Evolutionary conservation across 2,888 invertebrate species (phyloP).

Genomic region (Netelia melanura): DNA sequence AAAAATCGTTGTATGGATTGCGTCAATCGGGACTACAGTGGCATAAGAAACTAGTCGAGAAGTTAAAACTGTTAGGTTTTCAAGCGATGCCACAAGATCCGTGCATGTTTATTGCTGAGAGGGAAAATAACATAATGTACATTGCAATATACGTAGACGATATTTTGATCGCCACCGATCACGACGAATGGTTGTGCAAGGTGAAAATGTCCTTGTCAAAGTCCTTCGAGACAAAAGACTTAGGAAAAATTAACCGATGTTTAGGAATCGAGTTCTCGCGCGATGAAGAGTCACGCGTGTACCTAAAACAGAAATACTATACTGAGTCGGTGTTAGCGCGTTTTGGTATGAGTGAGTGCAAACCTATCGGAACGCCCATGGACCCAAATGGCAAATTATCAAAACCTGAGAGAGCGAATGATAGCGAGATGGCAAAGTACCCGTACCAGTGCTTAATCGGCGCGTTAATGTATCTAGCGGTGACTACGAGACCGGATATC

Average conservation of each 20-base stretch:
- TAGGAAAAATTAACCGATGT: conserved; percentile 41
- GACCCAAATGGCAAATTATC: conserved; percentile 35
- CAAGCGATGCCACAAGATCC: conserved; percentile 45
- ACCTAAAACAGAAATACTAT: conserved; percentile 25
- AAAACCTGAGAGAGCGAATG: conserved; percentile 30
- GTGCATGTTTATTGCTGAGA: conserved; percentile 49
- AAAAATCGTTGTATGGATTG: conserved; percentile 56
- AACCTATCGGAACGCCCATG: conserved; percentile 35
- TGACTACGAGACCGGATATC: conserved; percentile 61
- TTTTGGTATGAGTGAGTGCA: conserved; percentile 50
- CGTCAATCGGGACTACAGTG: conserved; percentile 61
- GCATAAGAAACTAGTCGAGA: conserved; percentile 52
- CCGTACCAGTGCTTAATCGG: conserved; percentile 64
- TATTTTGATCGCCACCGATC: conserved; percentile 46
- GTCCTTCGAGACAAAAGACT: conserved; percentile 56
- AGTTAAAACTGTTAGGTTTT: conserved; percentile 29
- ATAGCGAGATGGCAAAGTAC: conserved; percentile 30
- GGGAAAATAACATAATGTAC: conserved; percentile 21
- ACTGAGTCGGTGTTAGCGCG: conserved; percentile 30
- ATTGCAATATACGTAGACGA: conserved; percentile 62
- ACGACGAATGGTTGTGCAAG: conserved; percentile 24
- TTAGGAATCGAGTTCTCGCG: conserved; percentile 57
- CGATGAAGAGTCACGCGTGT: conserved; percentile 17
- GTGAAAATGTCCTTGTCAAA: conserved; percentile 36
- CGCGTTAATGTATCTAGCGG: conserved; percentile 56